A percentile compares a stretch with the other conserved stretches of the same genome.
These are phyloP conservation scores for Epicauta chinensis DNA, from an alignment of 1,140 invertebrate species.

Conservation along the genomic window DNA sequence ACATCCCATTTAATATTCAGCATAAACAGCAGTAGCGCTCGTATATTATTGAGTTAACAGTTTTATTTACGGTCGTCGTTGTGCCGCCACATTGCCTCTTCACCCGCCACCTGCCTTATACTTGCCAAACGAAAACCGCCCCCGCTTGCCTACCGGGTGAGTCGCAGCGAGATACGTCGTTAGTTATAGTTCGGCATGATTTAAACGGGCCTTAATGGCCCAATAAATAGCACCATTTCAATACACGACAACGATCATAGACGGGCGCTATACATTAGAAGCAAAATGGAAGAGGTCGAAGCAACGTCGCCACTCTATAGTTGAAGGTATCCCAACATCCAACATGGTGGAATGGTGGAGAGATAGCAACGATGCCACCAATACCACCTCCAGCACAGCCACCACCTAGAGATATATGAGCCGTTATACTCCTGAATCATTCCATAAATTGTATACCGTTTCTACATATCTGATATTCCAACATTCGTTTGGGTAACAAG, in stretches of 20 bases:
- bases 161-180: conserved; percentile 32
- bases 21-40: conserved; percentile 24
- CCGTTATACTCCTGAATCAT: conserved; percentile 25
- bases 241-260: conserved; percentile 41
- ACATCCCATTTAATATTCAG: conserved; percentile 24
- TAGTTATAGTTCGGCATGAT: conserved; percentile 41
- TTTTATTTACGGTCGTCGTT: conserved; percentile 20
- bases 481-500: conserved; percentile 14
- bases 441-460: conserved; percentile 25
- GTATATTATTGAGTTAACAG: conserved; percentile 26
- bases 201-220: conserved; percentile 41
- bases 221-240: conserved; percentile 42
- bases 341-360: not conserved
- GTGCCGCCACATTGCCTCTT: not conserved
- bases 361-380: conserved; percentile 15
- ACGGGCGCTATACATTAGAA: conserved; percentile 35
- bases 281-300: conserved; percentile 30
- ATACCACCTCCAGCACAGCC: too few species aligned
- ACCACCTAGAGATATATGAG: conserved; percentile 23
- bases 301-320: conserved; percentile 26
- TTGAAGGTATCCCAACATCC: conserved; percentile 20
- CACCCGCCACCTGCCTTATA: conserved; percentile 8
- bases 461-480: conserved; percentile 20
- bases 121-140: not conserved
- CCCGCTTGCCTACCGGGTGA: conserved; percentile 4